A percentile compares a stretch with the other conserved stretches of the same genome.
Evolutionary conservation across 2,113 vertebrate genomes (phyloP).

Genomic region (Alectura lathami): DNA sequence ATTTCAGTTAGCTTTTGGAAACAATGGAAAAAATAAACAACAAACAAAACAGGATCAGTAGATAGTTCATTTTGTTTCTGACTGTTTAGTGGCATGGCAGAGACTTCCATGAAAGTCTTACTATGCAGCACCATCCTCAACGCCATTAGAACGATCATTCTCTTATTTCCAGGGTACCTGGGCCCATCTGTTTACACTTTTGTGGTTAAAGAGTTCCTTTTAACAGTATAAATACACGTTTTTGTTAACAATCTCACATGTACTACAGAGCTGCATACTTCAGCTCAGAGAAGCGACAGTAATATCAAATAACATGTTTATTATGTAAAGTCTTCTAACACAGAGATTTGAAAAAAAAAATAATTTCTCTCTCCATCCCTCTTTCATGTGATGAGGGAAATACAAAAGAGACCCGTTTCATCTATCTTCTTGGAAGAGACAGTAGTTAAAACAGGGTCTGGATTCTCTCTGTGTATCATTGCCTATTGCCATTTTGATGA

Average conservation of each 20-base stretch:
- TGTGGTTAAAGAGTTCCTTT: not conserved
- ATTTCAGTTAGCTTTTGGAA: not conserved
- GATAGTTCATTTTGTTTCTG: not conserved
- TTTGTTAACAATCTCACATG: not conserved
- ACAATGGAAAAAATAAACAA: not conserved
- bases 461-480: too few species aligned
- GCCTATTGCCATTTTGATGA: too few species aligned
- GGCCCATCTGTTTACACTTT: not conserved
- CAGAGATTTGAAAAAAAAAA: not conserved
- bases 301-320: not conserved
- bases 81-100: not conserved
- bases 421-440: not conserved
- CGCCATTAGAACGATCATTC: not conserved
- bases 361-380: not conserved
- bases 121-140: not conserved
- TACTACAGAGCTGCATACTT: not conserved
- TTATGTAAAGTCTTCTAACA: not conserved
- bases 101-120: not conserved
- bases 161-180: not conserved
- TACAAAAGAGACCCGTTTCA: not conserved
- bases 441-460: not conserved
- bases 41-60: accelerated
- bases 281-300: not conserved
- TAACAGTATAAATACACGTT: not conserved
- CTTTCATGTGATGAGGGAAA: not conserved